Conservation (phyloP, 2,113 vertebrate genomes). For the Rutilus rutilus region DNA sequence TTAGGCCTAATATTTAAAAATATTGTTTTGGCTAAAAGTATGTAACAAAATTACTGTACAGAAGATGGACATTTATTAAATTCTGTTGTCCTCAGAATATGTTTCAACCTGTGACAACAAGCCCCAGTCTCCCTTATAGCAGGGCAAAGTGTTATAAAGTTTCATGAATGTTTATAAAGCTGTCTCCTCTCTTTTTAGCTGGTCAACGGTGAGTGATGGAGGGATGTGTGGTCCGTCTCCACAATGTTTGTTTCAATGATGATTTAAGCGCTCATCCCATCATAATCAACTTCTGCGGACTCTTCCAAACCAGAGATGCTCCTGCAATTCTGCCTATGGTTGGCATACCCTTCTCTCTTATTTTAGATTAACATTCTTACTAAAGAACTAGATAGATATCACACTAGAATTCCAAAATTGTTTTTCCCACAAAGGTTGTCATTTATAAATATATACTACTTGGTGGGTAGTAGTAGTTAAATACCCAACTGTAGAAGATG, state of each 20-base stretch:
- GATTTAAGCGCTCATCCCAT: conserved; percentile 41
- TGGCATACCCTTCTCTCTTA: background rate
- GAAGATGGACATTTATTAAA: background rate
- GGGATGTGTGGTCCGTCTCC: conserved; percentile 28
- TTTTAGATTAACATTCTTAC: background rate
- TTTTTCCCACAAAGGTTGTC: background rate
- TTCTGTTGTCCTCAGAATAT: background rate
- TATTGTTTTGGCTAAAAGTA: background rate
- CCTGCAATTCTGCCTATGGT: conserved; percentile 35
- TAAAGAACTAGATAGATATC: background rate
- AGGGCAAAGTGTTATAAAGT: background rate
- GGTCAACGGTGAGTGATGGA: conserved; percentile 27
- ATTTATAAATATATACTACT: background rate
- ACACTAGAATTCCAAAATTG: background rate
- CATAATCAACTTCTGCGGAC: conserved; percentile 43
- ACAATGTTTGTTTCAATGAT: conserved; percentile 7
- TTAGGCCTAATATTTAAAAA: background rate
- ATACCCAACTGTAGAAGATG: background rate
- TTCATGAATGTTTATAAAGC: background rate
- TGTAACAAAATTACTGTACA: background rate
- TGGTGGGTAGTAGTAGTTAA: background rate
- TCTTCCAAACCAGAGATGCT: conserved; percentile 27
- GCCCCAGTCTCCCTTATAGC: background rate
- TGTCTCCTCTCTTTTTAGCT: background rate
- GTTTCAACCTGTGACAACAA: background rate